Conservation (phyloP, 2,113 vertebrate genomes). For the Tauraco erythrolophus region DNA sequence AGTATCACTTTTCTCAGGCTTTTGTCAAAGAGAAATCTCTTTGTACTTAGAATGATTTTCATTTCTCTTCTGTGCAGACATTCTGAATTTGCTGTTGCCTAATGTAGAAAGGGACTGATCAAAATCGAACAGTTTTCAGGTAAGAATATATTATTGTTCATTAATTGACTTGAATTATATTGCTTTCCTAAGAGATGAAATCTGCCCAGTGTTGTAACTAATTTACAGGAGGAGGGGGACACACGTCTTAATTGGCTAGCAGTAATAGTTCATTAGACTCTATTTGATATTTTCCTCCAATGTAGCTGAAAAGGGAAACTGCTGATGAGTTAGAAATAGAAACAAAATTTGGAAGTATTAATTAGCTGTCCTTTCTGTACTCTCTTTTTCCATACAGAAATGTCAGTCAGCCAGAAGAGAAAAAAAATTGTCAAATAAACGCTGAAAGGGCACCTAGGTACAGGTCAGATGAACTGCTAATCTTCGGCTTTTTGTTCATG, state of each 20-base stretch:
- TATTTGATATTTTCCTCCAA: neutral
- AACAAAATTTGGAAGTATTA: conserved; percentile 36
- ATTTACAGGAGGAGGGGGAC: neutral
- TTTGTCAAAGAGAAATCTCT: neutral
- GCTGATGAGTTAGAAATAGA: conserved; percentile 25
- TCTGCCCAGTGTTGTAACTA: neutral
- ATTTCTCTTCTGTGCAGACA: neutral
- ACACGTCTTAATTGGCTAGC: neutral
- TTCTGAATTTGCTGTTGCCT: neutral
- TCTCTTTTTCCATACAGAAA: conserved; percentile 29
- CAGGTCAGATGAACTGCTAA: neutral
- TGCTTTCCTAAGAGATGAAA: neutral
- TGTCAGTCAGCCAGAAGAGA: neutral
- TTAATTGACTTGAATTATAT: neutral
- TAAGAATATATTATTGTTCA: neutral
- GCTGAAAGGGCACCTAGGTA: neutral
- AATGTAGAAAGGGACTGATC: neutral
- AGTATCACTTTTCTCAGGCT: neutral
- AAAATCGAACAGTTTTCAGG: neutral
- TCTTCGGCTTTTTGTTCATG: neutral
- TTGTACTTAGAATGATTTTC: neutral
- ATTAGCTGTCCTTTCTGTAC: conserved; percentile 57
- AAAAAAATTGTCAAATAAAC: conserved; percentile 18
- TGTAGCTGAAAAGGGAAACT: conserved; percentile 18
- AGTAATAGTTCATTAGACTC: conserved; percentile 16